These are phyloP conservation scores for Rhopilema esculentum DNA, from an alignment of 30 jellyfish, hydroid and myxozoan species.

Conservation along the genomic window DNA sequence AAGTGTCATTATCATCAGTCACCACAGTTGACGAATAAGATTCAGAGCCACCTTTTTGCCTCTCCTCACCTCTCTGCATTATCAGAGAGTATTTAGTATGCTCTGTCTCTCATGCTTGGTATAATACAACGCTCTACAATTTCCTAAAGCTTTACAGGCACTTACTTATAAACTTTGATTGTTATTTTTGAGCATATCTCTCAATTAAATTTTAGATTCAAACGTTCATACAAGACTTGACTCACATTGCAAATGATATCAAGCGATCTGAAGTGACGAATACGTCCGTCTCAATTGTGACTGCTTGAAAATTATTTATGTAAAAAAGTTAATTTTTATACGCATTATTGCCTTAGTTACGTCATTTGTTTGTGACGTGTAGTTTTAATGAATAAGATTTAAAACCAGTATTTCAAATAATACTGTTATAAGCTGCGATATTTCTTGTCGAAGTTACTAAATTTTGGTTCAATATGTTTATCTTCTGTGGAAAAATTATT, in stretches of 20 bases:
- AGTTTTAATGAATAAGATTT: background rate
- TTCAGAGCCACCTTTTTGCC: too few relatives aligned
- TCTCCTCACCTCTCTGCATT: too few relatives aligned
- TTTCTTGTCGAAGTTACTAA: background rate
- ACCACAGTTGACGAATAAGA: too few relatives aligned
- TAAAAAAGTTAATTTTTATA: too few relatives aligned
- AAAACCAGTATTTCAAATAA: background rate
- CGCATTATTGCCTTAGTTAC: too few relatives aligned
- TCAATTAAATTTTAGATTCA: constrained; percentile 75
- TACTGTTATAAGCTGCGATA: background rate
- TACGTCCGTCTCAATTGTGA: constrained; percentile 32
- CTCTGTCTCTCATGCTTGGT: too few relatives aligned
- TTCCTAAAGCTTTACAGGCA: too few relatives aligned
- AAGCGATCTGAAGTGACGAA: constrained; percentile 77
- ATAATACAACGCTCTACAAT: too few relatives aligned
- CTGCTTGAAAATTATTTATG: background rate
- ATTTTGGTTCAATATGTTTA: background rate
- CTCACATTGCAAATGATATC: constrained; percentile 87
- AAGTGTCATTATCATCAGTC: too few relatives aligned
- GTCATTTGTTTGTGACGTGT: too few relatives aligned
- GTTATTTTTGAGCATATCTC: background rate
- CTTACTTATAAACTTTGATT: too few relatives aligned
- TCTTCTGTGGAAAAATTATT: background rate
- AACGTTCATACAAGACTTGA: constrained; percentile 87
- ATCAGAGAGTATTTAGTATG: too few relatives aligned